Conservation (phyloP, 2,888 invertebrate genomes). For the Eumerus sabulonum region DNA sequence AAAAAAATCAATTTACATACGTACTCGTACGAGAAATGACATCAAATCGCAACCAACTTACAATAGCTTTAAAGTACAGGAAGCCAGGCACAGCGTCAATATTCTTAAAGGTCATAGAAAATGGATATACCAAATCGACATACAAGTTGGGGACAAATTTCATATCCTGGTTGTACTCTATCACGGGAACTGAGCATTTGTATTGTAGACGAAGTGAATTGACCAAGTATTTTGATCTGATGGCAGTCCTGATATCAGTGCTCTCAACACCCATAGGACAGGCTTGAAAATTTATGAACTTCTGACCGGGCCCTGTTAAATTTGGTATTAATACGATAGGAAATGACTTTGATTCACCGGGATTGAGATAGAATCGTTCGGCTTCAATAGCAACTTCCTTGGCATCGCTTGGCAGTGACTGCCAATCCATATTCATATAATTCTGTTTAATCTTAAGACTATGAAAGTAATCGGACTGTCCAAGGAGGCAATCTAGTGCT, state of each 20-base stretch:
- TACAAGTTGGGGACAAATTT: constrained; percentile 71
- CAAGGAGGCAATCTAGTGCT: constrained; percentile 70
- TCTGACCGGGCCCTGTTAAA: constrained; percentile 71
- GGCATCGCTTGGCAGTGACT: constrained; percentile 73
- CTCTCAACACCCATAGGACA: constrained; percentile 70
- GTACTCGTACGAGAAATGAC: no score
- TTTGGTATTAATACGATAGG: constrained; percentile 75
- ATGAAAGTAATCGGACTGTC: constrained; percentile 72
- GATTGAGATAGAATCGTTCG: constrained; percentile 74
- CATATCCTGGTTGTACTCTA: constrained; percentile 71
- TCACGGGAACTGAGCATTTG: constrained; percentile 72
- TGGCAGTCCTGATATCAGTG: constrained; percentile 33
- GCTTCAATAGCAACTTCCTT: constrained; percentile 74
- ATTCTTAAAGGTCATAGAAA: constrained; percentile 73
- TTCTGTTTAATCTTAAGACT: constrained; percentile 72
- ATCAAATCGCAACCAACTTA: constrained; percentile 68
- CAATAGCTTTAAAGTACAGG: constrained; percentile 74
- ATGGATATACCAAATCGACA: constrained; percentile 72
- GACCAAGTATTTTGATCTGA: constrained; percentile 71
- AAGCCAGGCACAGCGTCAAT: constrained; percentile 73
- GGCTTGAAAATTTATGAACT: constrained; percentile 72
- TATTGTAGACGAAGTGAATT: constrained; percentile 73
- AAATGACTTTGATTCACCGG: constrained; percentile 73
- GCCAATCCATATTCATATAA: constrained; percentile 75
- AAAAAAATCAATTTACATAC: no score